Base-by-base conservation (phyloP, 2,888 invertebrate species). In the Clepsis dumicolana region DNA sequence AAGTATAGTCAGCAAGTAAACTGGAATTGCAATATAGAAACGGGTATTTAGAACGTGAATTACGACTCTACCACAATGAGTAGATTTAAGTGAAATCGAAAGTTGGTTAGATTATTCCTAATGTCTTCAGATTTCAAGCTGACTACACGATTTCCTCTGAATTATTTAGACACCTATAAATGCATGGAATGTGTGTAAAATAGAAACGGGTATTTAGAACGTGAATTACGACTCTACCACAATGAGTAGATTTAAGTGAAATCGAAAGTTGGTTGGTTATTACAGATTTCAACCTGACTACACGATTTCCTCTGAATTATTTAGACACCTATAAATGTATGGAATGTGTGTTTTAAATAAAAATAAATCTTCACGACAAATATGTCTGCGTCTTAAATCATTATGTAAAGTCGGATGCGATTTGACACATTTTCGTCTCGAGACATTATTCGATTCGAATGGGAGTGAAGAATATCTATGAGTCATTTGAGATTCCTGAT, bases 381-480 rank as follows among this genome's bases (percentile, higher is more conserved):
- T 56, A 21, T 10, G 35, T 35, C 21, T 56, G 56, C 1, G 14
- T 56, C 14, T 56, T 35, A 56, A 21, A 56, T 56, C 56, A 56
- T 44, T 21, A 35, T 56, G 35, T 35, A 5, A 3, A 14, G 35
- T 56, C 56, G 35, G 7, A 14, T 24, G 35, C 35, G 14, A 56
- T 56, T 56, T 21, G 56, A 21, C 48, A 24, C 21, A 48, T 21
- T 48, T 12, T 0, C 7, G 21, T 21, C 21, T 21, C 48, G 48
- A 12, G 10, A 18, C 8, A 21, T 44, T 41, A 44, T 44, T 21
- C 3, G 21, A 48, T 12, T 48, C 48, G 3, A 21, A 48, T 48
- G 21, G 48, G 5, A 41, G 16, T 7, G 16, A 41, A n/a, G 38
- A 38, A n/a, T 38, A 14, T 38, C 38, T 12, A 38, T 38, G 38